Evolutionary conservation across 2,797 vertebrate genomes (phyloP), one percentile per base, ranked within the genome.

Genomic region (Platyrinchus mystaceus): DNA sequence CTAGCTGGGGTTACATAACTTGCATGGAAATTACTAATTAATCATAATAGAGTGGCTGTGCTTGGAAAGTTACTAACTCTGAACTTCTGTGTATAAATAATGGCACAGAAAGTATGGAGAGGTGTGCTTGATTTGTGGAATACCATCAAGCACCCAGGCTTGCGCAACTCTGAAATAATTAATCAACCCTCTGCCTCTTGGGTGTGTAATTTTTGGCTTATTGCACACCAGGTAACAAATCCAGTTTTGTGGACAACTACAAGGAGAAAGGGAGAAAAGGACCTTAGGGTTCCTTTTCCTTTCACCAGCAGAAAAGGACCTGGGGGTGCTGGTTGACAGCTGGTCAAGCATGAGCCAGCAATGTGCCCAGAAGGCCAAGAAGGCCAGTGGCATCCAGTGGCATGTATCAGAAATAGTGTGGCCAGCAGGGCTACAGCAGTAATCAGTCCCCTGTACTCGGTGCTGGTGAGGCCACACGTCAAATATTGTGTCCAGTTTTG

Each of bases 31-130:
- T 43, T 17, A 62, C 32, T 32, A 43, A 75, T 8, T 32, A 49
- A 28, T n/a, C 49, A 32, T 16, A 58, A 52, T 2, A 77, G 11
- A 34, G 56, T 9, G 28, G 37, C 8, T 58, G 7, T 13, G 9
- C n/a, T 64, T 18, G 20, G 37, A 76, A 63, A 58, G 20, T 30
- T 56, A 44, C n/a, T 63, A 63, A 49, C 16, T 83, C 28, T 52
- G 43, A 70, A n/a, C 12, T 50, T 70, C 44, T 44, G 0, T 12
- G 17, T 23, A 50, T 30, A 52, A 64, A 26, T 64, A 58, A 39
- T 10, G 14, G 23, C 24, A 70, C 14, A 50, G 17, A 50, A 56
- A 58, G 14, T 44, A 21, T 0, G 0, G 18, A 58, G 24, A 3
- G 8, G 8, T 0, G 0, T 27, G n/a, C 37, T 13, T 46, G 37